phyloP scores from a whole-genome alignment of 1,140 invertebrate genomes.

The Macrocentrus cingulum region DNA sequence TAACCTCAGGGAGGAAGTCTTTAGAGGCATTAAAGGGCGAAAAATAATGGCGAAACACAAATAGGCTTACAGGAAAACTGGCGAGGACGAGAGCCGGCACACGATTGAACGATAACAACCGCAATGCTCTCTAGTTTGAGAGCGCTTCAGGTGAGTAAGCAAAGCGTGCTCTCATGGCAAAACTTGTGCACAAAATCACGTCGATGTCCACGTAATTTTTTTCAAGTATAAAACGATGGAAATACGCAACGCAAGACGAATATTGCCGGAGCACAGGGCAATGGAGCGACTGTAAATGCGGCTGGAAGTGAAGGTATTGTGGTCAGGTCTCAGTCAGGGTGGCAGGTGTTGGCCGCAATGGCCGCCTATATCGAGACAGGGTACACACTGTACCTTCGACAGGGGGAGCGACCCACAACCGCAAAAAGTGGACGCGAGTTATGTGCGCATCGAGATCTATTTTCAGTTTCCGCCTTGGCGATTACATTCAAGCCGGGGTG shows the following conservation, averaged over 20 bases:
- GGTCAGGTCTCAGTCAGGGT: conserved; percentile 42
- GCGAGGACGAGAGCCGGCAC: conserved; percentile 3
- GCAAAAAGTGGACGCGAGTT: conserved; percentile 34
- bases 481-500: conserved; percentile 32
- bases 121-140: not conserved
- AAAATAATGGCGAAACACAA: conserved; percentile 5
- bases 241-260: no score
- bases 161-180: conserved; percentile 3
- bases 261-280: no score
- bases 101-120: conserved; percentile 8
- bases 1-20: no score
- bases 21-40: not conserved
- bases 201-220: not conserved
- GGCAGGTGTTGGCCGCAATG: conserved; percentile 55
- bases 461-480: conserved; percentile 35
- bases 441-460: conserved; percentile 41
- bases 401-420: not conserved
- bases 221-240: no score
- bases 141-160: conserved; percentile 13
- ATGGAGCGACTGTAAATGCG: not conserved
- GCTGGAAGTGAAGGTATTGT: conserved; percentile 33
- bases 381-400: conserved; percentile 20
- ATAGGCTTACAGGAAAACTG: conserved; percentile 16
- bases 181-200: not conserved
- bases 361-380: conserved; percentile 41